Base-by-base conservation (phyloP, 2,888 invertebrate genomes). In the Ornithoptera priamus region DNA sequence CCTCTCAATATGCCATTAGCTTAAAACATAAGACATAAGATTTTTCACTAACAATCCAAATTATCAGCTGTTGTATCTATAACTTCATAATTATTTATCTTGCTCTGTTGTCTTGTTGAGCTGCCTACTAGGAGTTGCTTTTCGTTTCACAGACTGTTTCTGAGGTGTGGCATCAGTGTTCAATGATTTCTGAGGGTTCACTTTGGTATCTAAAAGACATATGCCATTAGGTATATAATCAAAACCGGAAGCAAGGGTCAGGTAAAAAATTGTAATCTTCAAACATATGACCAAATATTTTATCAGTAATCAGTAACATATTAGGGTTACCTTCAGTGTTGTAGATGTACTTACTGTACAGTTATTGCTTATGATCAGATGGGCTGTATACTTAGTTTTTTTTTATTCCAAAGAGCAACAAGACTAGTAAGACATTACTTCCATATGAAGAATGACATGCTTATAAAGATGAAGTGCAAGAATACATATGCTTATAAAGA, bases 151-250 rank as follows among this genome's bases (percentile, higher is more conserved):
- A 7, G 24, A 12, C n/a, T 53, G 18, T 18, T 56, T n/a, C 18
- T 12, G 2, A 1, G 64, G 53, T 36, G 30, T 6, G 39, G 20
- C 50, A 17, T 64, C 10, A 56, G 24, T 53, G 30, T 22, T 46
- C 59, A 53, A 42, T 61, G 70, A 42, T 17, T 64, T 71, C 36
- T 67, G 71, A 53, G 70, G 24, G 70, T 12, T 30, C 57, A 63
- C 61, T 39, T 18, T 42, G 3, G 24, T 10, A 53, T 18, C 18
- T 63, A 42, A 20, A 46, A 42, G 12, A 46, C 42, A 67, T 42
- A 67, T 42, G 0, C 36, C 2, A 56, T 18, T 69, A 20, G 42
- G 3, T 36, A 39, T 18, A 18, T 8, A 36, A 39, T 18, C 8
- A 39, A n/a, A 61, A 61, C 18, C 5, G 22, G 22, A 22, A 22